Evolutionary conservation across 2,888 invertebrate species (phyloP), one percentile per base, ranked within the genome.

Genomic region (Masnerella sp.): DNA sequence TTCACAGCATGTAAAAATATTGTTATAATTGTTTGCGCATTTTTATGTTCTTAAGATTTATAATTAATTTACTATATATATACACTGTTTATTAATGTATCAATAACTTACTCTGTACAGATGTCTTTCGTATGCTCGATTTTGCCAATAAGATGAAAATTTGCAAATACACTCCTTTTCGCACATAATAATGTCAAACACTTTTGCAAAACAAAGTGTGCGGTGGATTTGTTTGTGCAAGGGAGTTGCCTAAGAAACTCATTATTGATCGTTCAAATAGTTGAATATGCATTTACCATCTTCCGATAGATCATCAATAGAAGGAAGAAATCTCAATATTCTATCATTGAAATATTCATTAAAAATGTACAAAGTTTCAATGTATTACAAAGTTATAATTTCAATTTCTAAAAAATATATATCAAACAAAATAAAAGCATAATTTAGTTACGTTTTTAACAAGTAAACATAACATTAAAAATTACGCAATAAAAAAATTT

Each of bases 111-210:
- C 86, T 64, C 81, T 82, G 2, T 54, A 69, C 14, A 84, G 84
- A 72, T 86, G 86, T 45, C 77, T 79, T 43, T 85, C 82, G 54
- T 83, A 86, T 0, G 81, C 79, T 36, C 78, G 77, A 38, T 75
- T 77, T 34, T 80, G 81, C 80, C 81, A 81, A 17, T 59, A 72
- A 4, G 59, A 59, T 20, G 72, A 18, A 56, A 67, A 72, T 36
- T 72, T 72, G 40, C 72, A 67, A 43, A 32, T 15, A 36, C 72
- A 61, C 17, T 40, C 67, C 49, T 61, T 67, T 11, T 61, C 72
- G 22, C 18, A 47, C 72, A 72, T 72, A 38, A n/a, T n/a, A n/a
- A n/a, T n/a, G n/a, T n/a, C n/a, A n/a, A n/a, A n/a, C n/a, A n/a
- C 5, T 34, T 34, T 11, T 22, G 18, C 12, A 9, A 38, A 9